A percentile compares a stretch with the other conserved stretches of the same genome.
phyloP scores from a whole-genome alignment of 2,113 vertebrate species.

The Neolamprologus falcicula region DNA sequence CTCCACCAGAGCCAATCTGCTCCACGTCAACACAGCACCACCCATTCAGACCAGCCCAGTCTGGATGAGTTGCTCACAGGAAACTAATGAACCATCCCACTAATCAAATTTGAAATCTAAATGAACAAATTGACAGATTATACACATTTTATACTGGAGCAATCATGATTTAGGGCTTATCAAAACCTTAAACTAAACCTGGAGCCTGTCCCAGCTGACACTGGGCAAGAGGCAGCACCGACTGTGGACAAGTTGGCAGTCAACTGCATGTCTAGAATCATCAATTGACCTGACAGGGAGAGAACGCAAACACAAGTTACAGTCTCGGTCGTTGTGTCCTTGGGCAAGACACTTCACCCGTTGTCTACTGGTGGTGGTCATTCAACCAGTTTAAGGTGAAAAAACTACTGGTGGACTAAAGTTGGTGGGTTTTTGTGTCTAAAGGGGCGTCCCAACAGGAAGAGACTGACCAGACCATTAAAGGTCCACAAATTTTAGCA shows the following conservation, averaged over 20 bases:
- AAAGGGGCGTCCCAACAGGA: not conserved
- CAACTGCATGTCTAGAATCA: not conserved
- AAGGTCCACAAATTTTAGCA: not conserved
- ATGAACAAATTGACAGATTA: not conserved
- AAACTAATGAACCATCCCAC: not conserved
- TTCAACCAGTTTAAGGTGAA: not conserved
- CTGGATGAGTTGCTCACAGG: not conserved
- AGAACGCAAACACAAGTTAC: not conserved
- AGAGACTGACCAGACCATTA: not conserved
- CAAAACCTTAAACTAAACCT: not conserved
- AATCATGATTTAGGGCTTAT: not conserved
- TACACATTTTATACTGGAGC: not conserved
- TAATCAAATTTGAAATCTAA: not conserved
- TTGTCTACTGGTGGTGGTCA: not conserved
- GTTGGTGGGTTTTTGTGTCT: not conserved
- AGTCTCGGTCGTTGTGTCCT: not conserved
- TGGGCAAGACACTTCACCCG: not conserved
- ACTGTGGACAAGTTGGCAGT: not conserved
- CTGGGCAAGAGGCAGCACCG: not conserved
- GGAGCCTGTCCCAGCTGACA: not conserved
- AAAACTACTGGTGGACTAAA: not conserved
- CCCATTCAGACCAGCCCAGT: not conserved
- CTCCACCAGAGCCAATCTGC: constrained; percentile 3
- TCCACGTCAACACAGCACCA: not conserved
- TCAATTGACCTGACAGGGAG: not conserved